phyloP scores from a whole-genome alignment of 2,888 invertebrate genomes.

The Pyralis farinalis region DNA sequence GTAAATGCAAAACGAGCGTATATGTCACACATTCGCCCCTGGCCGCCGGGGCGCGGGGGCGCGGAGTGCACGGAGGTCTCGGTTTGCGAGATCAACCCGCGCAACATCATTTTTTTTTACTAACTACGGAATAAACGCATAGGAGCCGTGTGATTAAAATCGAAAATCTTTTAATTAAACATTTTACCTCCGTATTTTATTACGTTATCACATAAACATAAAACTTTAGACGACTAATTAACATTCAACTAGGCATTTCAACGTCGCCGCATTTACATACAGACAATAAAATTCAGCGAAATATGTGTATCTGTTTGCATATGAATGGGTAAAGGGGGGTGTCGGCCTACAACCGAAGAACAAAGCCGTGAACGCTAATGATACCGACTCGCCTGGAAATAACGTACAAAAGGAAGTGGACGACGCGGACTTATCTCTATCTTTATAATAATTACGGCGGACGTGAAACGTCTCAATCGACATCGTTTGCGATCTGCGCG shows the following conservation, averaged over 20 bases:
- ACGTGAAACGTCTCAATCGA: conserved; percentile 67
- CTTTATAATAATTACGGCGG: conserved; percentile 75
- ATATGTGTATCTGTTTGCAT: conserved; percentile 4
- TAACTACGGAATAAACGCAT: no score
- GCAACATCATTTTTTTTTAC: no score
- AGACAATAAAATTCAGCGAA: conserved; percentile 1
- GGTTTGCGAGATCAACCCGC: no score
- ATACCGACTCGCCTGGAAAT: conserved; percentile 25
- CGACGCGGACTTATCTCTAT: conserved; percentile 61
- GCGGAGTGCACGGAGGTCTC: no score
- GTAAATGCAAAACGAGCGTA: no score
- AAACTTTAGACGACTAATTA: background rate
- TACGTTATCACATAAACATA: background rate
- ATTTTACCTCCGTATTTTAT: no score
- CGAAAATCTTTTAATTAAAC: no score
- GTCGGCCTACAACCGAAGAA: background rate
- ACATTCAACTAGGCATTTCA: background rate
- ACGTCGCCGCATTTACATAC: conserved; percentile 1
- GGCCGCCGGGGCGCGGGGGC: no score
- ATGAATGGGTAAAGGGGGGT: background rate
- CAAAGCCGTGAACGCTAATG: conserved; percentile 24
- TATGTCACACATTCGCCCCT: no score
- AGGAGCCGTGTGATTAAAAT: no score
- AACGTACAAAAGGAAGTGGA: conserved; percentile 33
- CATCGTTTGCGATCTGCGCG: conserved; percentile 31